phyloP scores from a whole-genome alignment of 2,113 vertebrate genomes.

The Thomomys bottae region DNA sequence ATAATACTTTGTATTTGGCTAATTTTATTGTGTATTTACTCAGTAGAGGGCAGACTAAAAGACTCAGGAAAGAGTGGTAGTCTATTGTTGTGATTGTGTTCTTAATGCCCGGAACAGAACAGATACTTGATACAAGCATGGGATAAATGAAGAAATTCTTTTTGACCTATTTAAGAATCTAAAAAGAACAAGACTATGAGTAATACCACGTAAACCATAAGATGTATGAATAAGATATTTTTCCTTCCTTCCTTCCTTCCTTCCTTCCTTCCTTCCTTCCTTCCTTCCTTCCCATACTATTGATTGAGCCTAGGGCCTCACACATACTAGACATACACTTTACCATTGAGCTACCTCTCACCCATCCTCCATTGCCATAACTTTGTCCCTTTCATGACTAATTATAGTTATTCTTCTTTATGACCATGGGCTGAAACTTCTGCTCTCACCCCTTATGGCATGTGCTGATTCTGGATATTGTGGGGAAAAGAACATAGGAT shows the following conservation, averaged over 20 bases:
- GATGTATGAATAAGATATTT: not conserved
- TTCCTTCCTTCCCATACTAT: too few relatives aligned
- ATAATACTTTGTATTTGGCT: not conserved
- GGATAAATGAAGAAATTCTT: not conserved
- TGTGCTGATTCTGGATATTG: not conserved
- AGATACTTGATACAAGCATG: not conserved
- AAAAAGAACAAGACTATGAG: not conserved
- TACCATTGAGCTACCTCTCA: too few relatives aligned
- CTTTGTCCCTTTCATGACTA: not conserved
- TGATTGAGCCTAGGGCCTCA: too few relatives aligned
- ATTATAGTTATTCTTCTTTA: not conserved
- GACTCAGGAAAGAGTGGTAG: not conserved
- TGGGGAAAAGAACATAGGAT: not conserved
- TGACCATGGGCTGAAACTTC: not conserved
- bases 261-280: too few relatives aligned
- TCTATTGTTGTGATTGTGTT: not conserved
- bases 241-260: too few relatives aligned
- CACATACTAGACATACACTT: too few relatives aligned
- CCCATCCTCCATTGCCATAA: not conserved
- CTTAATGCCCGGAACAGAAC: not conserved
- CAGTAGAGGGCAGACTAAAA: not conserved
- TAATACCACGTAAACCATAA: not conserved
- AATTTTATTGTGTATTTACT: not conserved
- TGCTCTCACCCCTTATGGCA: not conserved
- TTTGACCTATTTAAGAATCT: not conserved